Percentiles rank a stretch among this genome's conserved stretches.
These are phyloP conservation scores for Megaleporinus macrocephalus DNA, from an alignment of 2,113 vertebrate genomes.

Conservation along the genomic window DNA sequence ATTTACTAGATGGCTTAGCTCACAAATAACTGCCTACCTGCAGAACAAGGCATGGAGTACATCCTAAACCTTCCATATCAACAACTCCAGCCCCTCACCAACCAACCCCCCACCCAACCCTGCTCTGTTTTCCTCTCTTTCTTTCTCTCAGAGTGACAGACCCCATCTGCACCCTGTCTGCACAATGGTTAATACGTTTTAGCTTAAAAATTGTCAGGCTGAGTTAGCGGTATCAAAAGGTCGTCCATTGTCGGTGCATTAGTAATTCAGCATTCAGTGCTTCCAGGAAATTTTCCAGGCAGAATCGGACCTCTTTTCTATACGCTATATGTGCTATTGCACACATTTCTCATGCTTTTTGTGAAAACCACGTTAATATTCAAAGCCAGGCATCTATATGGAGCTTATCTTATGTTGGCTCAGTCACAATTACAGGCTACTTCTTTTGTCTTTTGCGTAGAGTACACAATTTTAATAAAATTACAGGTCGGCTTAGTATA, in stretches of 20 bases:
- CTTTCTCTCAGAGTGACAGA: neutral
- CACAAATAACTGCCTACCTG: slow-evolving; percentile 24
- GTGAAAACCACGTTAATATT: too few relatives aligned
- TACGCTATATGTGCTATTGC: too few relatives aligned
- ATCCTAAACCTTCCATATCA: neutral
- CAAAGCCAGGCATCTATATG: too few relatives aligned
- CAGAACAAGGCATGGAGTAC: neutral
- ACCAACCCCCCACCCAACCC: neutral
- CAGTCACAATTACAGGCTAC: too few relatives aligned
- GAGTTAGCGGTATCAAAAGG: neutral
- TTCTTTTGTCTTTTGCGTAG: too few relatives aligned
- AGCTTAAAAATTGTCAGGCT: neutral
- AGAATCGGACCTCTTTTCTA: too few relatives aligned
- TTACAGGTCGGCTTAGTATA: too few relatives aligned
- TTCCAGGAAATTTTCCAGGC: neutral
- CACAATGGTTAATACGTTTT: neutral
- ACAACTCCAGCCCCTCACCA: neutral
- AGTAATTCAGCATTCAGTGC: neutral
- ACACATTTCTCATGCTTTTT: too few relatives aligned
- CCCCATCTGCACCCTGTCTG: neutral
- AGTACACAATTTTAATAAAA: too few relatives aligned
- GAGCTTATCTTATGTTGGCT: too few relatives aligned
- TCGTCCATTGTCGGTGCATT: neutral
- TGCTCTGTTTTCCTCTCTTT: neutral
- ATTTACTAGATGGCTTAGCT: slow-evolving; percentile 31